Evolutionary conservation across 1,140 invertebrate species (phyloP), one percentile per base, ranked within the genome.

Genomic region (Drosophila pruinosa): DNA sequence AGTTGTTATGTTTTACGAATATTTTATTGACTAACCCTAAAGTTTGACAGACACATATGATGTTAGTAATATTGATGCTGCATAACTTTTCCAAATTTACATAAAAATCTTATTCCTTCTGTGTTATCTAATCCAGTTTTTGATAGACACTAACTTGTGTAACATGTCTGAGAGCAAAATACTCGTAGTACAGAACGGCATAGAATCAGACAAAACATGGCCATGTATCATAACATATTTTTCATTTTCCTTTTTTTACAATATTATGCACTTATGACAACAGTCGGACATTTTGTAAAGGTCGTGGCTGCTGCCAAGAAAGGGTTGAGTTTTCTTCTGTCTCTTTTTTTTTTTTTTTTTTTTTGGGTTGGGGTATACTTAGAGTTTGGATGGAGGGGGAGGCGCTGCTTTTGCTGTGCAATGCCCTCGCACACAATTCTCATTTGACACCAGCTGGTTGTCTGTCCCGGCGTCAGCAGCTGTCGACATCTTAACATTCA

Each of bases 401-500:
- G 8, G 53, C 14, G 50, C 50, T 53, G 28, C 6, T 12, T n/a
- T 28, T 6, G 36, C 77, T 53, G 72, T 68, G 68, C 78, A 80
- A 62, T 77, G 69, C 64, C 77, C 68, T 78, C 56, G 52, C 70
- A 75, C 61, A 74, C 69, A 79, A 72, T 80, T 75, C 67, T 72
- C 61, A 64, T 77, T 82, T 82, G 71, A 77, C 78, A 82, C 78
- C 78, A 82, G 78, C 59, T 82, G 78, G 59, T 69, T 64, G 64
- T 64, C 54, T 47, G 48, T 45, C 78, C 62, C 52, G 38, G 36
- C 28, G 24, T 38, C 52, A 48, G 52, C 78, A 81, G 78, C 78
- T 82, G 78, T 82, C 78, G 78, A 82, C 78, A 82, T 82, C 78
- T 82, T 82, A 82, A 82, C 78, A 82, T 82, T 82, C 78, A 82